Percentiles rank a stretch among this genome's conserved stretches.
Conservation (phyloP, 2,113 vertebrate genomes). For the Cepphus grylle region DNA sequence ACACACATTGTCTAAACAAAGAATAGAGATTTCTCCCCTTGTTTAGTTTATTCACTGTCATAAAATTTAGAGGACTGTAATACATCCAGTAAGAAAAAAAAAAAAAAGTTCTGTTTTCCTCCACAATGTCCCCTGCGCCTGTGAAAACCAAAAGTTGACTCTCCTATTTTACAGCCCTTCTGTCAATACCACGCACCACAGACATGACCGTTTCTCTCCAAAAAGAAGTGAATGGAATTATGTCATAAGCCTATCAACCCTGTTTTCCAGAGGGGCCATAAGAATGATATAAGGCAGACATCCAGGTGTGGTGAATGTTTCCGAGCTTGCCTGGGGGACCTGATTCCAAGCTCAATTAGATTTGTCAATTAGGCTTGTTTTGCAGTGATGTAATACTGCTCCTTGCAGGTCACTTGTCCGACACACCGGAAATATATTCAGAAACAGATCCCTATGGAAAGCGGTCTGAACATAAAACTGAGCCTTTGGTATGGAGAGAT, state of each 20-base stretch:
- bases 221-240: conserved; percentile 11
- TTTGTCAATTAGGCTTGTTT: conserved; percentile 20
- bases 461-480: background rate
- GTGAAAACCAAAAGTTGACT: background rate
- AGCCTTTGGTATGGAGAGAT: background rate
- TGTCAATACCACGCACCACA: background rate
- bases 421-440: background rate
- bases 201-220: background rate
- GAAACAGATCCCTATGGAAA: background rate
- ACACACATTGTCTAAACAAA: background rate
- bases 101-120: background rate
- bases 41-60: background rate
- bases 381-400: conserved; percentile 38
- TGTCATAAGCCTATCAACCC: background rate
- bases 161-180: conserved; percentile 9
- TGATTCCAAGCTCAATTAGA: conserved; percentile 9
- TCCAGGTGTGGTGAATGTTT: conserved; percentile 51
- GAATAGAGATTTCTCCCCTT: background rate
- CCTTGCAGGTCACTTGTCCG: background rate
- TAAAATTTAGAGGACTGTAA: background rate
- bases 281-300: conserved; percentile 43
- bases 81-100: background rate
- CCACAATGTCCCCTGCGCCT: background rate
- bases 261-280: conserved; percentile 15
- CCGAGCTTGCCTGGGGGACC: conserved; percentile 9